Evolutionary conservation across 2,888 invertebrate species (phyloP), one percentile per base, ranked within the genome.

Genomic region (Tiliacea aurago): DNA sequence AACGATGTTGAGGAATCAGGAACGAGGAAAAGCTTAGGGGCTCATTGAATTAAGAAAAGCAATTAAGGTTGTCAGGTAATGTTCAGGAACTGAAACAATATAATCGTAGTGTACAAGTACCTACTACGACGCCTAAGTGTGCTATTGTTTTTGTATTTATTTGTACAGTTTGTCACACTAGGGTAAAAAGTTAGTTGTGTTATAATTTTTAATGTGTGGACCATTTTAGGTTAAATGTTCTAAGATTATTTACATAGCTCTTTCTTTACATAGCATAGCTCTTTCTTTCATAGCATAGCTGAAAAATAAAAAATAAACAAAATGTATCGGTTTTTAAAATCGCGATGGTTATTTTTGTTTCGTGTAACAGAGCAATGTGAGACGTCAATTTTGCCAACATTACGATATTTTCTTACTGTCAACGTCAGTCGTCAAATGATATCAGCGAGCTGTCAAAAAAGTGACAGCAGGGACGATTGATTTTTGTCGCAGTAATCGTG

Each of bases 401-500:
- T 10, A 70, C 23, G 5, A 18, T 18, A 64, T 9, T 55, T 23
- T 53, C 13, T 13, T 7, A 18, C 33, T 78, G 76, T 63, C 68
- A 81, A 76, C 51, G 76, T 83, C 73, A 28, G 3, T n/a, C n/a
- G n/a, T n/a, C 2, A 70, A 49, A 20, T n/a, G 55, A 41, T 43
- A 45, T 33, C 53, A 56, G 43, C 85, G 66, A 80, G 74, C 83
- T 89, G 88, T 86, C 85, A 81, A 51, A 51, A 53, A 56, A 55
- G 47, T 82, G 81, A 77, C 84, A 80, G 81, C 61, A 75, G 47
- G 41, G 74, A 56, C 76, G 74, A 78, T 83, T 83, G 87, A 84
- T 84, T 86, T 86, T 81, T 85, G 73, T 80, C 80, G 84, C 75
- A 81, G 69, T 86, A 47, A 61, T 47, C 62, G 78, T 81, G 79